phyloP scores from a whole-genome alignment of 2,113 vertebrate species.

The Reinhardtius hippoglossoides region DNA sequence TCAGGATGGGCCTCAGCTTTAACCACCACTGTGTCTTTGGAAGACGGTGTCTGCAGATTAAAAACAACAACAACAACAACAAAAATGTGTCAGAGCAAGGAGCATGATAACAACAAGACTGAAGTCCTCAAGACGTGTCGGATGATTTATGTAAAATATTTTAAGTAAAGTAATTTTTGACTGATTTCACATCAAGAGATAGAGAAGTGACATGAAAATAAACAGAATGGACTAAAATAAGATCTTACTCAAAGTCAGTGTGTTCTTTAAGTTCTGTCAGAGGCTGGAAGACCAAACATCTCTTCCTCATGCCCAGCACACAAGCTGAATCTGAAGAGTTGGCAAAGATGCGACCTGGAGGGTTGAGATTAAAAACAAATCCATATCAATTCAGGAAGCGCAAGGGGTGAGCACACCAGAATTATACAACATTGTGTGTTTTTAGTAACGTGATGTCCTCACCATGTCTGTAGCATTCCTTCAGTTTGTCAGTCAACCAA shows the following conservation, averaged over 20 bases:
- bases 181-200: not conserved
- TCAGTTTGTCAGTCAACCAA: slow-evolving; percentile 91
- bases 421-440: not conserved
- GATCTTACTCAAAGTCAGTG: slow-evolving; percentile 90
- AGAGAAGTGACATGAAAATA: not conserved
- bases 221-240: not conserved
- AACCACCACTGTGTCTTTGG: slow-evolving; percentile 93
- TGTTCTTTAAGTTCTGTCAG: slow-evolving; percentile 84
- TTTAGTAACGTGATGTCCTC: not conserved
- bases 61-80: not conserved
- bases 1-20: slow-evolving; percentile 89
- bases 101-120: not conserved
- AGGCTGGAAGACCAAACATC: slow-evolving; percentile 88
- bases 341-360: slow-evolving; percentile 90
- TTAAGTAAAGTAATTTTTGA: not conserved
- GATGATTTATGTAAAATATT: not conserved
- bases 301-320: slow-evolving; percentile 90
- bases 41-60: slow-evolving; percentile 86
- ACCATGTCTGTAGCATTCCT: slow-evolving; percentile 91
- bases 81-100: slow-evolving; percentile 13
- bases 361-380: slow-evolving; percentile 34
- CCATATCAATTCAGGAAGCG: slow-evolving; percentile 13
- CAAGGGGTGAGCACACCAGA: not conserved
- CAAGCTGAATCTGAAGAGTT: slow-evolving; percentile 89
- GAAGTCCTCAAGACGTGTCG: not conserved